Evolutionary conservation across 2,888 invertebrate species (phyloP), one percentile per base, ranked within the genome.

Genomic region (Caenorhabditis wallacei): DNA sequence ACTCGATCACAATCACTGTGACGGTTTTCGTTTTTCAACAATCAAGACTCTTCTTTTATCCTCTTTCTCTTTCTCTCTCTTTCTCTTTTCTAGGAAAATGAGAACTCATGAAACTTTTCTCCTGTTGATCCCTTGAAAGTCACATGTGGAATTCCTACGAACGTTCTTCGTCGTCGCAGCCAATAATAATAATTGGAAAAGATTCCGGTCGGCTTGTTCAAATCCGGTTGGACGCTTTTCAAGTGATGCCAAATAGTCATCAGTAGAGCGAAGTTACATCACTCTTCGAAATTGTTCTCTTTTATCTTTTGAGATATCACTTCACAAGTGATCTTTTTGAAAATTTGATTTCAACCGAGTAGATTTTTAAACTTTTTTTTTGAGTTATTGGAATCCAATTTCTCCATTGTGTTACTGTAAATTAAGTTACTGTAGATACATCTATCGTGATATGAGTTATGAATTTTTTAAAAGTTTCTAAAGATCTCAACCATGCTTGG

Each of bases 141-240:
- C 64, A 51, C 64, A 20, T 64, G 51, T 64, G 51, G 30, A 8
- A 46, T 46, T 63, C 46, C 40, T 26, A 43, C 63, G 63, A 63
- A 46, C 63, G 26, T 48, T 48, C 26, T 2, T 30, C 64, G 40
- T 43, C 26, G 59, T 30, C n/a, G 5, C 26, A 51, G 46, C 35
- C 48, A 66, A 66, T 51, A 66, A 20, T 51, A 66, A 66, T 53
- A 66, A 66, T 53, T 53, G 64, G 51, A 24, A 64, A 8, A 66
- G 30, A 66, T 66, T 66, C 64, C 64, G 64, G 64, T 66, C 35
- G 35, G 64, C 46, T 37, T 26, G 64, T 26, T 63, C 35, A 51
- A 66, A 66, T 66, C 64, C 64, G 64, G 64, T 66, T 66, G n/a
- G 64, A 20, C 26, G 35, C 13, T 11, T 48, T 51, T 48, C 64